Evolutionary conservation across 2,888 invertebrate genomes (phyloP), one percentile per base, ranked within the genome.

Genomic region (Sipunculus nudus): DNA sequence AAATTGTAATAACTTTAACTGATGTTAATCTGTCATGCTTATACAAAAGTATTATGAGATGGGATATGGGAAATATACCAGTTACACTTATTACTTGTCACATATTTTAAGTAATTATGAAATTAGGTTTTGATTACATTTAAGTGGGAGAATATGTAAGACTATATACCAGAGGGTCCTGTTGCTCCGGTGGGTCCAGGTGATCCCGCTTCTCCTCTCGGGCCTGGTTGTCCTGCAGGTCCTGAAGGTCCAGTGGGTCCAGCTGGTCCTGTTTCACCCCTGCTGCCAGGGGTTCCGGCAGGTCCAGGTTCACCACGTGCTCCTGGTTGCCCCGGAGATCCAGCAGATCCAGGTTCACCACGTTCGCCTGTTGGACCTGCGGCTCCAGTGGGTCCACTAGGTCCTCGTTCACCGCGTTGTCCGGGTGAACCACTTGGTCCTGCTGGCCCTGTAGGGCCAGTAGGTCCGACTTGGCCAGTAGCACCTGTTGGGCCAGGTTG

Each of bases 91-190:
- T n/a, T n/a, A n/a, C n/a, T n/a, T n/a, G n/a, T n/a, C n/a, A n/a
- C n/a, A n/a, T n/a, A n/a, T n/a, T n/a, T n/a, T n/a, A n/a, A n/a
- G n/a, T n/a, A n/a, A n/a, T n/a, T n/a, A n/a, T n/a, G n/a, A n/a
- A n/a, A n/a, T n/a, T n/a, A n/a, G n/a, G n/a, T n/a, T n/a, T n/a
- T n/a, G n/a, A n/a, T n/a, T n/a, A n/a, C n/a, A n/a, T n/a, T n/a
- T n/a, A n/a, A n/a, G n/a, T n/a, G n/a, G n/a, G n/a, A n/a, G n/a
- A n/a, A n/a, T n/a, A n/a, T n/a, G n/a, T n/a, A n/a, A n/a, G n/a
- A n/a, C n/a, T n/a, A n/a, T n/a, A n/a, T n/a, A 5, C 75, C 75
- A 2, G 53, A 45, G 2, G 65, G 63, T 32, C 71, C 71, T 26
- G 52, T 40, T 32, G 46, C 48, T 46, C 65, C 65, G 19, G 26